A percentile compares a stretch with the other conserved stretches of the same genome.
Conservation (phyloP, 1,140 invertebrate species). For the Drosophila takahashii region DNA sequence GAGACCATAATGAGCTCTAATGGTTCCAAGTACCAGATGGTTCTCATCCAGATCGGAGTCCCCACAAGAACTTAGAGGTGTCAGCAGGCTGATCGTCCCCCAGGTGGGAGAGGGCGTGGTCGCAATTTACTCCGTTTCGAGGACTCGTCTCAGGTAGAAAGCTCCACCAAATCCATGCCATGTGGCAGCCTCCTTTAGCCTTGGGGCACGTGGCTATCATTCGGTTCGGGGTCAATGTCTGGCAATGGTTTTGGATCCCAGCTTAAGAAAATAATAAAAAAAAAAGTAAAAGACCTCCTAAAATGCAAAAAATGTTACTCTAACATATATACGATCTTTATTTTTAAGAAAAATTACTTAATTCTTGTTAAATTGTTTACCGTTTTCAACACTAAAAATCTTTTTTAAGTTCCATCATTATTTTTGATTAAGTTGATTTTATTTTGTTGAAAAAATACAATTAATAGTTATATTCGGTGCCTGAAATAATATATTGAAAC, state of each 20-base stretch:
- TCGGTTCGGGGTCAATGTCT: constrained; percentile 53
- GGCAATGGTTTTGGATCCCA: constrained; percentile 5
- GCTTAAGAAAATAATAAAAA: not conserved
- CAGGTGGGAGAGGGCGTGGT: constrained; percentile 55
- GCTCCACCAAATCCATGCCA: constrained; percentile 30
- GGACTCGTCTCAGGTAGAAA: constrained; percentile 18
- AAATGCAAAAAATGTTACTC: not conserved
- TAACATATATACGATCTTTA: too few relatives aligned
- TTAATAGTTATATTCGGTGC: too few relatives aligned
- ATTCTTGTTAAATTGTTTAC: too few relatives aligned
- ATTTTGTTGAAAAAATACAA: too few relatives aligned
- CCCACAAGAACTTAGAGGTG: constrained; percentile 55
- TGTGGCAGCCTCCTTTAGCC: constrained; percentile 38
- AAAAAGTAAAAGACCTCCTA: not conserved
- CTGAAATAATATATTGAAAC: too few relatives aligned
- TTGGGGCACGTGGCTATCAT: constrained; percentile 66
- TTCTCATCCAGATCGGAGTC: not conserved
- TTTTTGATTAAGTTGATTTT: too few relatives aligned
- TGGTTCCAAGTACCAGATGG: constrained; percentile 46
- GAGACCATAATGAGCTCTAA: constrained; percentile 59
- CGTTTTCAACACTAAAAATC: too few relatives aligned
- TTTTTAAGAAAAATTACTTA: too few relatives aligned
- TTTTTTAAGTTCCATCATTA: too few relatives aligned
- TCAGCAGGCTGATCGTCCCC: constrained; percentile 69
- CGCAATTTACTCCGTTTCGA: constrained; percentile 41